phyloP scores from a whole-genome alignment of 2,113 vertebrate genomes.

The Irena cyanogastra region DNA sequence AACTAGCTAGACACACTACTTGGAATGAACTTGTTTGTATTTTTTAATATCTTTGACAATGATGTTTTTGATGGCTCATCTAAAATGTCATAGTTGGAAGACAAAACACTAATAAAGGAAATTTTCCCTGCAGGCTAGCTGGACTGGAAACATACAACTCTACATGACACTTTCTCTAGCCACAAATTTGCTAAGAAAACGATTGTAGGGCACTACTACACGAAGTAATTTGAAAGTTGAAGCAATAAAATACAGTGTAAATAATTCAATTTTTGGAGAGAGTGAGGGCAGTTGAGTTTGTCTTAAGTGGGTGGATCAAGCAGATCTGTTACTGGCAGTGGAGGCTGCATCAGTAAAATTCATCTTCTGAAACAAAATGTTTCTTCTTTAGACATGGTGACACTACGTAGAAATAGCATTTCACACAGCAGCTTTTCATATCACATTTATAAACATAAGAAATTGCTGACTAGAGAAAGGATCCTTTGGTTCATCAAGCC shows the following conservation, averaged over 20 bases:
- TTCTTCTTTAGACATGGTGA: constrained; percentile 68
- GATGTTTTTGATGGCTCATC: constrained; percentile 68
- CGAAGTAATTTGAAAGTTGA: constrained; percentile 69
- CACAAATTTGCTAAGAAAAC: constrained; percentile 63
- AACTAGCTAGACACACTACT: not conserved
- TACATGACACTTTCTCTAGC: constrained; percentile 51
- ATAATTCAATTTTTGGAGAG: constrained; percentile 26
- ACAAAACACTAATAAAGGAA: constrained; percentile 73
- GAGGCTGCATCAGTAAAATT: constrained; percentile 60
- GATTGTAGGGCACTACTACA: constrained; percentile 24
- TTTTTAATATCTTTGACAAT: constrained; percentile 41
- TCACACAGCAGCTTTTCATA: constrained; percentile 37
- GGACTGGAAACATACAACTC: constrained; percentile 66
- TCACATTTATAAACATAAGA: constrained; percentile 51
- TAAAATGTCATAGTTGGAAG: constrained; percentile 54
- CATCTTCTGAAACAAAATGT: constrained; percentile 61
- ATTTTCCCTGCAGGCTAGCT: constrained; percentile 65
- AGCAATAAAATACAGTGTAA: constrained; percentile 43
- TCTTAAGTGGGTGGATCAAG: constrained; percentile 56
- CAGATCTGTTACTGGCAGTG: constrained; percentile 59
- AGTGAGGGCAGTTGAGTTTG: constrained; percentile 6
- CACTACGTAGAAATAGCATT: constrained; percentile 58
- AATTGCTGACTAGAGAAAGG: constrained; percentile 64
- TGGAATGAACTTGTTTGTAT: constrained; percentile 3
- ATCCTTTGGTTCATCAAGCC: constrained; percentile 11